A percentile compares a stretch with the other conserved stretches of the same genome.
Evolutionary conservation across 2,888 invertebrate genomes (phyloP).

Genomic region (Lissocephala sabroskyi): DNA sequence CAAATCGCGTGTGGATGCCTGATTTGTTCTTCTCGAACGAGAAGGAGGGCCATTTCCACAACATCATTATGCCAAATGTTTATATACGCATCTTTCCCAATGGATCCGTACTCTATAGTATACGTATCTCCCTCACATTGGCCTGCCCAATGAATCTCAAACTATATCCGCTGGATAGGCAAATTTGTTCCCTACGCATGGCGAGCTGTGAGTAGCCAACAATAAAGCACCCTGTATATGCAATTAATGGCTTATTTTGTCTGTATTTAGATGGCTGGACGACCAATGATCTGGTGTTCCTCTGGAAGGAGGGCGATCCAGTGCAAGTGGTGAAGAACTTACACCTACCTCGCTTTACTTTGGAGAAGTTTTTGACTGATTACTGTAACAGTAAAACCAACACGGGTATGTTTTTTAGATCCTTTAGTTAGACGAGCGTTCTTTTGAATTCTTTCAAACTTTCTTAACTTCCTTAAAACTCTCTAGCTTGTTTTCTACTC

Average conservation of each 20-base stretch:
- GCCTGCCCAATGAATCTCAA: slow-evolving; percentile 98
- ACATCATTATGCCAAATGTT: slow-evolving; percentile 98
- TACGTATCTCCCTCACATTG: slow-evolving; percentile 95
- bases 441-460: not conserved
- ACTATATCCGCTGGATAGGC: slow-evolving; percentile 95
- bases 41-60: slow-evolving; percentile 97
- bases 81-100: slow-evolving; percentile 97
- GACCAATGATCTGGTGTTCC: slow-evolving; percentile 94
- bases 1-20: slow-evolving; percentile 98
- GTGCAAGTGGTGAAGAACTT: slow-evolving; percentile 96
- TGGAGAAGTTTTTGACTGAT: slow-evolving; percentile 95
- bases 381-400: slow-evolving; percentile 98
- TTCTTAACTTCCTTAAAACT: not conserved
- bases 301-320: slow-evolving; percentile 96
- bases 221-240: not conserved
- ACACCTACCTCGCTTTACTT: slow-evolving; percentile 93
- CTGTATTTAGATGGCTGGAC: slow-evolving; percentile 91
- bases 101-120: slow-evolving; percentile 96
- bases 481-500: no score
- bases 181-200: slow-evolving; percentile 95
- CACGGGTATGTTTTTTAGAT: slow-evolving; percentile 80
- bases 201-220: slow-evolving; percentile 90
- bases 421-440: not conserved
- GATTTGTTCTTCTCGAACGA: slow-evolving; percentile 98
- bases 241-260: no score